Percentiles rank a stretch among this genome's conserved stretches.
phyloP scores from a whole-genome alignment of 1,140 invertebrate genomes.

The Papilio helenus region DNA sequence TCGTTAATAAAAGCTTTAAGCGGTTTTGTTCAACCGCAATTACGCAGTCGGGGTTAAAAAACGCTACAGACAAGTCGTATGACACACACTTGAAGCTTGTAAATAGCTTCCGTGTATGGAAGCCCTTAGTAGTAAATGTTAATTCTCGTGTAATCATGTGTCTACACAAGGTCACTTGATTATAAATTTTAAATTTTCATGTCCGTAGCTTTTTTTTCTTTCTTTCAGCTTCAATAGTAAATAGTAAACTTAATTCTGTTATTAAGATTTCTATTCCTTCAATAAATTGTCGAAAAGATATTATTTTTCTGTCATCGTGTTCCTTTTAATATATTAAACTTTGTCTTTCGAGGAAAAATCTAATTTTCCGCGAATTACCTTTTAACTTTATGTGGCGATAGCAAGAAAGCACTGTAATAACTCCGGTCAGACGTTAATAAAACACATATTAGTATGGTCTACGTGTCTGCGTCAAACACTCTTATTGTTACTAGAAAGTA shows the following conservation, averaged over 20 bases:
- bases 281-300: background rate
- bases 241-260: background rate
- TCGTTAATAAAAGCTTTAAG: too few relatives aligned
- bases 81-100: background rate
- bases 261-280: background rate
- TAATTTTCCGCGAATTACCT: background rate
- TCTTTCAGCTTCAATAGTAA: background rate
- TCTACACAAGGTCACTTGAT: background rate
- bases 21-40: too few relatives aligned
- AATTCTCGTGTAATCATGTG: background rate
- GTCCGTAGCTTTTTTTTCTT: background rate
- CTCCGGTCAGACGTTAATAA: background rate
- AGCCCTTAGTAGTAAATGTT: background rate
- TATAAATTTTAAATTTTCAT: background rate
- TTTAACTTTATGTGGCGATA: background rate
- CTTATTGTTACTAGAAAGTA: background rate
- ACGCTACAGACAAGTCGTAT: too few relatives aligned
- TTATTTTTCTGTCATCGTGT: too few relatives aligned
- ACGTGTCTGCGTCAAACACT: background rate
- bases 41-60: background rate
- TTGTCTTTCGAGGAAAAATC: background rate
- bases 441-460: background rate
- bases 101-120: background rate
- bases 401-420: background rate
- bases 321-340: too few relatives aligned